A percentile compares a stretch with the other conserved stretches of the same genome.
Evolutionary conservation across 1,140 invertebrate species (phyloP).

Genomic region (Caerostris darwini): DNA sequence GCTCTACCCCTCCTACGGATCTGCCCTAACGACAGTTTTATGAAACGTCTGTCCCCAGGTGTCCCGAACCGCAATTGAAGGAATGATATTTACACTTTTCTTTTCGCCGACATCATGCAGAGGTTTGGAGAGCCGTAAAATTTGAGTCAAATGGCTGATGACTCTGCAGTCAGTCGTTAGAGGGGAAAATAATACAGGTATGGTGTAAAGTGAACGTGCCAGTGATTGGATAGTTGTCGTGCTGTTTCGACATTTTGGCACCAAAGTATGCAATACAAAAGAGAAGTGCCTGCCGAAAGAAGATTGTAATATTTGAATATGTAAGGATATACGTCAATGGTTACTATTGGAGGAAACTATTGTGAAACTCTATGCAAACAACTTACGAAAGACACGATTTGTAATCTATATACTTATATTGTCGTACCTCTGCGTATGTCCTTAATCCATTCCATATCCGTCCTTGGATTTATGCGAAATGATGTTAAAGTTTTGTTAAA

Average conservation of each 20-base stretch:
- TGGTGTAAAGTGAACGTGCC: neutral
- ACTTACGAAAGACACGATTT: neutral
- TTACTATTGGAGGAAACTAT: no score
- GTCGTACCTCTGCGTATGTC: neutral
- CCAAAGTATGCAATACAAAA: no score
- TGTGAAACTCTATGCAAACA: no score
- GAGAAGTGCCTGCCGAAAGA: no score
- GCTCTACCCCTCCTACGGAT: conserved; percentile 4
- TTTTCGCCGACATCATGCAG: conserved; percentile 34
- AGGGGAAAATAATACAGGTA: neutral
- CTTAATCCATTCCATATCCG: no score
- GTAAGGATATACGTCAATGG: neutral
- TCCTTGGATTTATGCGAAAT: no score
- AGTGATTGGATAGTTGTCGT: neutral
- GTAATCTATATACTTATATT: neutral
- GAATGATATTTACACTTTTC: conserved; percentile 76
- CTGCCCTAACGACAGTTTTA: conserved; percentile 66
- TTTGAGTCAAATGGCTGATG: conserved; percentile 55
- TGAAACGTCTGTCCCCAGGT: conserved; percentile 70
- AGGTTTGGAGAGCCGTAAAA: conserved; percentile 60
- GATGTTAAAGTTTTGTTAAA: no score
- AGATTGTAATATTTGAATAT: neutral
- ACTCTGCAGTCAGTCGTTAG: neutral
- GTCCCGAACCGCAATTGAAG: conserved; percentile 41
- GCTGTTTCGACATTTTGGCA: neutral